Conservation (phyloP, 2,797 vertebrate species). For the Tenualosa ilisha region DNA sequence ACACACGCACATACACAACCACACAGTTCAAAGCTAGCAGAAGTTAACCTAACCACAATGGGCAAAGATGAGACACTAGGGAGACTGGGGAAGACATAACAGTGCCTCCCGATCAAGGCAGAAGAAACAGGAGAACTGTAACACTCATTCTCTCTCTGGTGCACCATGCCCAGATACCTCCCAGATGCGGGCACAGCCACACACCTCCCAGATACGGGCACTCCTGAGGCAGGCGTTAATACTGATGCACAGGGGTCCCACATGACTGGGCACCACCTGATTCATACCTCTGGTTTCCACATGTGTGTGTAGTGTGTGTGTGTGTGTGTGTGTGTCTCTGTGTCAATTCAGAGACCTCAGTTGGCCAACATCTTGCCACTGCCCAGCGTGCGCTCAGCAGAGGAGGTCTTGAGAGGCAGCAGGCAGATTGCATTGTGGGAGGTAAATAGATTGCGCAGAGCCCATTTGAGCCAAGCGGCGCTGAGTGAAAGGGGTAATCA, state of each 20-base stretch:
- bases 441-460: slow-evolving; percentile 30
- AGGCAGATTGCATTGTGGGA: slow-evolving; percentile 9
- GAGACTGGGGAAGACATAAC: neutral
- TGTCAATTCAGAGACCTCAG: neutral
- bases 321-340: no score
- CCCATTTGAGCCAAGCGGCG: slow-evolving; percentile 29
- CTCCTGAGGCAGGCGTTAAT: no score
- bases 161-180: neutral
- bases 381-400: neutral
- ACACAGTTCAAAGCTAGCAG: neutral
- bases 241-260: no score
- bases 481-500: slow-evolving; percentile 24
- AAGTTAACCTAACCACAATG: neutral
- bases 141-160: neutral
- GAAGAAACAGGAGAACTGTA: neutral
- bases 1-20: no score
- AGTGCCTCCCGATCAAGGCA: neutral
- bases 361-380: neutral
- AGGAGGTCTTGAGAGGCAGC: neutral
- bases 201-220: neutral
- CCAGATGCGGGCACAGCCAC: neutral
- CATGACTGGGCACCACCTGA: neutral
- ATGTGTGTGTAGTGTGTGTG: neutral
- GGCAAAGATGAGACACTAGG: neutral
- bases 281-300: neutral